Conservation (phyloP, 2,888 invertebrate species). For the Melangyna quadrimaculata region DNA sequence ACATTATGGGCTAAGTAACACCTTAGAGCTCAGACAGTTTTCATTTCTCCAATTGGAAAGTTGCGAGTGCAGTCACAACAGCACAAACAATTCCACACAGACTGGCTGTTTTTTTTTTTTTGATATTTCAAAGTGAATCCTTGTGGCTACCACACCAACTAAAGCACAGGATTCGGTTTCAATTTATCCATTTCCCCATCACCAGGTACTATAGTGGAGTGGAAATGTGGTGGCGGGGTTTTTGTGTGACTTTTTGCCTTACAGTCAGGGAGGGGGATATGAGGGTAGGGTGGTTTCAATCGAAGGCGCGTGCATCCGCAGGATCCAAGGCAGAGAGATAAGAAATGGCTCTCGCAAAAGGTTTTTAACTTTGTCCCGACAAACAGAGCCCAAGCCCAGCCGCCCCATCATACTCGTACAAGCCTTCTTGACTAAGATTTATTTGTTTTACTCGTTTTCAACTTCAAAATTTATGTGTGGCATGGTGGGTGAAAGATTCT, state of each 20-base stretch:
- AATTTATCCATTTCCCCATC: conserved; percentile 44
- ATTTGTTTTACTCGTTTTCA: conserved; percentile 46
- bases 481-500: background rate
- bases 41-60: conserved; percentile 26
- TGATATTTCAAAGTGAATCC: conserved; percentile 65
- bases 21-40: conserved; percentile 16
- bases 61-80: conserved; percentile 11
- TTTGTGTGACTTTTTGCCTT: conserved; percentile 8
- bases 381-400: background rate
- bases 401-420: background rate
- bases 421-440: conserved; percentile 42
- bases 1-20: conserved; percentile 27
- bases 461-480: conserved; percentile 1
- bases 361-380: conserved; percentile 1
- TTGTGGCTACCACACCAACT: conserved; percentile 35
- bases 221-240: background rate
- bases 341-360: background rate
- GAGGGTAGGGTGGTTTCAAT: conserved; percentile 9
- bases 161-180: conserved; percentile 34
- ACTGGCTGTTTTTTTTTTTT: conserved; percentile 22
- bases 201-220: background rate
- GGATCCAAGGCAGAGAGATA: conserved; percentile 10
- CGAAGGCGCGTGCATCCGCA: conserved; percentile 44
- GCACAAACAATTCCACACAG: conserved; percentile 27
- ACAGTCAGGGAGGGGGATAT: background rate